Evolutionary conservation across 1,140 invertebrate species (phyloP).

Genomic region (Rhizoglyphus robini): DNA sequence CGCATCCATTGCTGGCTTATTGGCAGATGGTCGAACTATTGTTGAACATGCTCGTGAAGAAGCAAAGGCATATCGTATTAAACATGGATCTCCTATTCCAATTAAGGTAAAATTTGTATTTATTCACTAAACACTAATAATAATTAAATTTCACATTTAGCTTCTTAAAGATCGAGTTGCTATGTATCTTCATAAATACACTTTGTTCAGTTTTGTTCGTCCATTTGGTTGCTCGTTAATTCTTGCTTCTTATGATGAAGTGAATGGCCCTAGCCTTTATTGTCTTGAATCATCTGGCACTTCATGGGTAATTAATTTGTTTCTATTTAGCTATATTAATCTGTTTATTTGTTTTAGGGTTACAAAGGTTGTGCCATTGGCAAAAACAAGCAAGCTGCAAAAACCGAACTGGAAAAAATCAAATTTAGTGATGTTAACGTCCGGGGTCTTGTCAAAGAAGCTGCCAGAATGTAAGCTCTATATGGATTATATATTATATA

Average conservation of each 20-base stretch:
- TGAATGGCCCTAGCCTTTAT: constrained; percentile 71
- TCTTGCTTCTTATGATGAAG: constrained; percentile 63
- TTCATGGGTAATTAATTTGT: constrained; percentile 50
- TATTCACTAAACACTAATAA: not conserved
- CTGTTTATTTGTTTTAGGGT: constrained; percentile 58
- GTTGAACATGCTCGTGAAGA: constrained; percentile 77
- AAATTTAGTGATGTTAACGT: constrained; percentile 71
- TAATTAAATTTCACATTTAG: constrained; percentile 27
- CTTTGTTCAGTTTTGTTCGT: constrained; percentile 82
- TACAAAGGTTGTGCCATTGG: constrained; percentile 90
- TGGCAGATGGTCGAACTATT: constrained; percentile 83
- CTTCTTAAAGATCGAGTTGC: constrained; percentile 80
- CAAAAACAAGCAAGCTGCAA: constrained; percentile 95
- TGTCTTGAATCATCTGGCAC: constrained; percentile 94
- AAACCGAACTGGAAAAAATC: constrained; percentile 98
- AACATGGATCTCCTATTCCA: constrained; percentile 72
- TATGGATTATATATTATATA: too few species aligned
- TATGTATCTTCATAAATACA: constrained; percentile 93
- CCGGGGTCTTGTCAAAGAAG: constrained; percentile 78
- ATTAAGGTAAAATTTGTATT: constrained; percentile 50
- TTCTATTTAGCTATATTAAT: not conserved
- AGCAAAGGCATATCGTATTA: constrained; percentile 69
- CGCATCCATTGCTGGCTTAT: constrained; percentile 78
- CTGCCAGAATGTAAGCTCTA: constrained; percentile 83
- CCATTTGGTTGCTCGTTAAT: constrained; percentile 87